A percentile compares a stretch with the other conserved stretches of the same genome.
Evolutionary conservation across 2,797 vertebrate species (phyloP).

Genomic region (Sardinella longiceps): DNA sequence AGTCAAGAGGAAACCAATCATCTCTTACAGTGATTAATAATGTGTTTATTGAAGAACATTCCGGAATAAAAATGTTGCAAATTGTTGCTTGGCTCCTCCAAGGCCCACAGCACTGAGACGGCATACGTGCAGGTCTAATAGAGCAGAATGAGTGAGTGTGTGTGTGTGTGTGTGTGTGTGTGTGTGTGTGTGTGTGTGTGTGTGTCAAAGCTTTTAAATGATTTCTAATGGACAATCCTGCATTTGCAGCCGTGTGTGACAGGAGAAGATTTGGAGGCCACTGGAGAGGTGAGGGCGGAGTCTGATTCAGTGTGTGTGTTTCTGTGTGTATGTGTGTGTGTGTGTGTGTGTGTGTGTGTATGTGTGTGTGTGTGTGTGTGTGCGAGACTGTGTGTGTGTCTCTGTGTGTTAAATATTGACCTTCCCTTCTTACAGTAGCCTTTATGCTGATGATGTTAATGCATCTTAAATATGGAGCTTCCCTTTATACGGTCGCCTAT

Average conservation of each 20-base stretch:
- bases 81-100: not conserved
- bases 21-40: constrained; percentile 51
- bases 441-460: too few relatives aligned
- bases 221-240: not conserved
- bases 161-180: too few relatives aligned
- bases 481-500: too few relatives aligned
- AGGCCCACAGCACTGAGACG: not conserved
- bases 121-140: not conserved
- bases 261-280: not conserved
- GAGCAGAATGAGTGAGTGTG: too few relatives aligned
- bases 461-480: too few relatives aligned
- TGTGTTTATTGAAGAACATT: not conserved
- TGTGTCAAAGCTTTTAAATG: not conserved
- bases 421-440: too few relatives aligned
- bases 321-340: too few relatives aligned
- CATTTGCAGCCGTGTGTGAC: not conserved
- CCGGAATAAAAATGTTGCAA: not conserved
- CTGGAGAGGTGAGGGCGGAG: not conserved
- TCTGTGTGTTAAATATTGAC: too few relatives aligned
- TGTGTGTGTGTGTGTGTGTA: too few relatives aligned
- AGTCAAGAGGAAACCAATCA: constrained; percentile 50
- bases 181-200: too few relatives aligned
- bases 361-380: not conserved
- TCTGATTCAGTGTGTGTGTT: not conserved
- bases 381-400: too few relatives aligned